These are phyloP conservation scores for Platalea minor DNA, from an alignment of 2,797 vertebrate genomes.

Conservation along the genomic window DNA sequence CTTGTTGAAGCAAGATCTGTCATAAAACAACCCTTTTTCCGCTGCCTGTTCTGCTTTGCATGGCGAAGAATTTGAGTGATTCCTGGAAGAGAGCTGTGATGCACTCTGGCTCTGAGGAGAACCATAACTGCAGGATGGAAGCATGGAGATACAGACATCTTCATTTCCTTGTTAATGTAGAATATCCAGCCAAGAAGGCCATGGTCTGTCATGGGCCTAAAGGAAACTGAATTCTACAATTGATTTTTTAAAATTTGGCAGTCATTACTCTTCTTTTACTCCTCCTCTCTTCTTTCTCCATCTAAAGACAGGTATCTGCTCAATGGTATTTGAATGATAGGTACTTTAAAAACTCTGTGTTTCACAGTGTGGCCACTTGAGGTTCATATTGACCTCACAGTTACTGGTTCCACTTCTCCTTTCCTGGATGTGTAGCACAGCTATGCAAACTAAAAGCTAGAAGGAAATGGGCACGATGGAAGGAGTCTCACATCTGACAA, in stretches of 20 bases:
- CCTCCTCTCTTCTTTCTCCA: not conserved
- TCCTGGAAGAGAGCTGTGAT: not conserved
- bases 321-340: not conserved
- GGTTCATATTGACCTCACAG: not conserved
- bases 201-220: not conserved
- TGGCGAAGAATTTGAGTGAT: not conserved
- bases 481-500: not conserved
- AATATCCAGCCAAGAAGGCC: not conserved
- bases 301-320: not conserved
- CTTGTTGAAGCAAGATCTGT: not conserved
- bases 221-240: not conserved
- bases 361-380: not conserved
- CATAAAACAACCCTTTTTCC: not conserved
- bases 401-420: conserved; percentile 15
- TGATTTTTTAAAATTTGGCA: not conserved
- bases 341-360: not conserved
- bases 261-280: not conserved
- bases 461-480: not conserved
- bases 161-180: not conserved
- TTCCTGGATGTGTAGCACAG: not conserved
- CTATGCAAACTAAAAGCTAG: conserved; percentile 21
- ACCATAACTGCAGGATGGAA: not conserved
- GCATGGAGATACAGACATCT: not conserved
- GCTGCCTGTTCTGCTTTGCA: not conserved
- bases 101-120: not conserved